Base-by-base conservation (phyloP, 2,888 invertebrate species). In the Camponotus fellah region DNA sequence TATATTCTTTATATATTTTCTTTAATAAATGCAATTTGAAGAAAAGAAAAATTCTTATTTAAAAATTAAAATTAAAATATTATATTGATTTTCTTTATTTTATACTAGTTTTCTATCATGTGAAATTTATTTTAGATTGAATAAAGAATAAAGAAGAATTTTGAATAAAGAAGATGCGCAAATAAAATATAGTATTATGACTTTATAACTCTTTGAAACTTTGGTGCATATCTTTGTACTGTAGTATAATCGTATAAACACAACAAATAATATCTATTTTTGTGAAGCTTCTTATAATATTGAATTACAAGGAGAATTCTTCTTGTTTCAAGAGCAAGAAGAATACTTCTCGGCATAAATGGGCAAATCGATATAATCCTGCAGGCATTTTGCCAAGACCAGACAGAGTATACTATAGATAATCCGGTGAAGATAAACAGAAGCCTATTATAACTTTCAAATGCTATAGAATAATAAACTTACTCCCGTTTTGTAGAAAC, bases 371-470 rank as follows among this genome's bases (percentile, higher is more conserved):
- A 56, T 77, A 40, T 43, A 58, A 77, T 43, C 12, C 43, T 56
- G 56, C 69, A 40, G 56, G 56, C 69, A 58, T 26, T 76, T 56
- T 77, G 56, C 40, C 56, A 68, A 32, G 14, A 58, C 40, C 17
- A 53, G 66, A 40, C 8, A 76, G 53, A 77, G 40, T 43, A 62
- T 46, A 58, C 2, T 60, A 74, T 40, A 21, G 40, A 77, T 77
- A 77, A 77, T 68, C 69, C 10, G n/a, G n/a, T 49, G 9, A 77
- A 77, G 69, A 69, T 77, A 69, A 77, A 69, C 69, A 56, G 69
- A 40, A 77, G 32, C 56, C 71, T 77, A 69, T 68, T 69, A 69
- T 77, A 77, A 77, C 71, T 77, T 69, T n/a, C 37, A 69, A 76
- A 77, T 56, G 40, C 56, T 77, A 43, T 56, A 43, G 56, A 21